Percentiles rank a stretch among this genome's conserved stretches.
phyloP scores from a whole-genome alignment of 1,140 invertebrate species.

The Brachionus rotundiformis region DNA sequence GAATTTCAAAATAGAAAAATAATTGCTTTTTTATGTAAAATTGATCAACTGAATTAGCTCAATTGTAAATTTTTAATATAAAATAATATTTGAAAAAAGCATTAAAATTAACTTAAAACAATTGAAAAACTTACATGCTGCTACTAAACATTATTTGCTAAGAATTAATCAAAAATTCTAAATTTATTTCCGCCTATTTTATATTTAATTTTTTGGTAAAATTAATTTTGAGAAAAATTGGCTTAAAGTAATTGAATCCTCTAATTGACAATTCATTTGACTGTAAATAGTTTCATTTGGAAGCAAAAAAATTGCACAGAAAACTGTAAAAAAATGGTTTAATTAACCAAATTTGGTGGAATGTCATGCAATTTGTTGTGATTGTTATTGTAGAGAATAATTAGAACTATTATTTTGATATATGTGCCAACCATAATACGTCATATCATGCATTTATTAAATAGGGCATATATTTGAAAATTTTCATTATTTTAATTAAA shows the following conservation, averaged over 20 bases:
- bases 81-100: no score
- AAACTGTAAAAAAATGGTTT: neutral
- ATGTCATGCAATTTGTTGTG: neutral
- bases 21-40: neutral
- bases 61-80: no score
- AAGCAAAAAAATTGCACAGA: neutral
- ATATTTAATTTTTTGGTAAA: neutral
- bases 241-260: neutral
- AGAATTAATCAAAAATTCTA: neutral
- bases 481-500: neutral
- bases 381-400: neutral
- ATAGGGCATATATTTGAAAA: neutral
- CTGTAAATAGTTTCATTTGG: neutral
- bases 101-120: no score
- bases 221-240: neutral
- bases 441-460: neutral
- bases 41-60: no score
- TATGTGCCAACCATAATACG: neutral
- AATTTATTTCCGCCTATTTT: neutral
- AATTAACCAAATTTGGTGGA: neutral
- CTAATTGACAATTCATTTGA: slow-evolving; percentile 1
- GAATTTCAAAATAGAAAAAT: slow-evolving; percentile 5
- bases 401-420: neutral
- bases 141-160: neutral
- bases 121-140: no score